Evolutionary conservation across 2,113 vertebrate genomes (phyloP), one percentile per base, ranked within the genome.

Genomic region (Aldabrachelys gigantea): DNA sequence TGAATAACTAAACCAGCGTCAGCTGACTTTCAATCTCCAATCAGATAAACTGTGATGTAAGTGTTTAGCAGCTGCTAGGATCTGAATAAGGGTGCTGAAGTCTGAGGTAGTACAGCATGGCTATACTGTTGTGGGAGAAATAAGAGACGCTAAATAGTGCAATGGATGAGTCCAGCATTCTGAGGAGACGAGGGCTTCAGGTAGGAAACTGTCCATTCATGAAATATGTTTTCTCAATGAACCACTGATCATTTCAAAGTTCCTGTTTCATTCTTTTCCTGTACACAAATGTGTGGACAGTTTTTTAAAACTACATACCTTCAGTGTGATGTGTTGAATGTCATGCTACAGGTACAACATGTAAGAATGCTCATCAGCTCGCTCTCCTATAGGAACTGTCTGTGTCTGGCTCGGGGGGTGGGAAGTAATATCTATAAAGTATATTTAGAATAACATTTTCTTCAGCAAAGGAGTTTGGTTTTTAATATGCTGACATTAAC

Each of bases 101-200:
- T 98, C 96, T 96, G 85, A 98, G 97, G 95, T 98, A 97, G 98
- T 97, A 96, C 98, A 98, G 98, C 98, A 97, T 98, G 99, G 98
- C 97, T 98, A 96, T 97, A 96, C 96, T 96, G 98, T 97, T 96
- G 98, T 97, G 98, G 97, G 95, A 98, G 97, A 97, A 96, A 95
- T 97, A 98, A 98, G 96, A 94, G 98, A 96, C 96, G 95, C 95
- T 92, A 87, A 96, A 97, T 94, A 87, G 94, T 94, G 98, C 96
- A 95, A 99, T 99, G 99, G 99, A 99, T 89, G 99, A 99, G 98
- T 98, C 99, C 92, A 99, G 99, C 98, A 99, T 99, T 97, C 98
- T 99, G 97, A 99, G 99, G 95, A 98, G 99, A 86, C 98, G 99
- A 91, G 99, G 99, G 98, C 98, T 99, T 98, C 99, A 99, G 99